Base-by-base conservation (phyloP, 2,113 vertebrate species). In the Phrynosoma platyrhinos region DNA sequence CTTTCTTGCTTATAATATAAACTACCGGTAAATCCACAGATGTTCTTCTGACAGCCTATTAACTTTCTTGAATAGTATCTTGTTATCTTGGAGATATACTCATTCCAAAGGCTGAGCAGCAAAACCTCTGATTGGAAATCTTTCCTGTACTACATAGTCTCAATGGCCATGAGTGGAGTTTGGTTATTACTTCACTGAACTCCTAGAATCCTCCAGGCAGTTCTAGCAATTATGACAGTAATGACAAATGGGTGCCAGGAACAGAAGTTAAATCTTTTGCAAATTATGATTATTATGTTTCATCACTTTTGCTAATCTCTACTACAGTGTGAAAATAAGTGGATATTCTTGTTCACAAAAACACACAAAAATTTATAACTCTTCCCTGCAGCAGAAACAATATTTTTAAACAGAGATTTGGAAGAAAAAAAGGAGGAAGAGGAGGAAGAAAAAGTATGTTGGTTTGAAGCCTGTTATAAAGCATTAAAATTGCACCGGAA, bases 401-500 rank as follows among this genome's bases (percentile, higher is more conserved):
- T 99, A 85, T 97, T 99, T 92, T 96, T 98, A 95, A 99, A 96
- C 92, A 97, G 96, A 90, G 96, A 96, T 71, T 94, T 98, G 82
- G 98, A 97, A 92, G 96, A 97, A 96, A 95, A 95, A 20, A 93
- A 96, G 3, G 95, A 96, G 9, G 95, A 91, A 92, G 96, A 96
- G 3, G 95, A 96, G 8, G 95, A 91, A 93, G 96, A 95, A 75
- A 97, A 96, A 4, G 90, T 98, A 13, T 97, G 96, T 91, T 99
- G 98, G 98, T 94, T 98, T 96, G 97, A 98, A 92, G 95, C 96
- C 3, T 98, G 97, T 94, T 98, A 98, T 52, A 97, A 90, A 76
- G 98, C 98, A 0, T 94, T 99, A 92, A 98, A 98, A 5, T 79
- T 96, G 42, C 98, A 99, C 79, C 96, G 96, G 10, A 98, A 96